Evolutionary conservation across 2,888 invertebrate species (phyloP).

Genomic region (Aleiodes leptofemur): DNA sequence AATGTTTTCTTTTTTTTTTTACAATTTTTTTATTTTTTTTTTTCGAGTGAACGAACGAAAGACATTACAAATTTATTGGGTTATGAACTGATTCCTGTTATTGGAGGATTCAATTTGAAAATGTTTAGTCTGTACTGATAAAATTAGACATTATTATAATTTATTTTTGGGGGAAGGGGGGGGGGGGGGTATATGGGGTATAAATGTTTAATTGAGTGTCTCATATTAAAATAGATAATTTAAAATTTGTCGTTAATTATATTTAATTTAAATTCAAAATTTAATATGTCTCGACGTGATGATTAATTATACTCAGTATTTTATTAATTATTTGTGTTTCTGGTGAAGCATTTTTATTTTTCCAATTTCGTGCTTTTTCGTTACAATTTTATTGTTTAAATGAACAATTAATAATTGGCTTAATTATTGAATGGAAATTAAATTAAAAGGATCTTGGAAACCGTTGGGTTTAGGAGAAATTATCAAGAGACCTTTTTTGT

Average conservation of each 20-base stretch:
- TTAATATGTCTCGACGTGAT: too few species aligned
- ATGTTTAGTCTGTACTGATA: conserved; percentile 1
- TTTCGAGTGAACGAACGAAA: not conserved
- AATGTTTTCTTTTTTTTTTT: not conserved
- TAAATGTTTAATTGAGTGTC: not conserved
- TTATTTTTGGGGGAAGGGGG: not conserved
- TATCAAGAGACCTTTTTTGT: too few species aligned
- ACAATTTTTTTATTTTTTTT: not conserved
- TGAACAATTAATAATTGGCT: too few species aligned
- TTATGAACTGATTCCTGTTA: not conserved
- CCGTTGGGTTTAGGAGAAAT: too few species aligned
- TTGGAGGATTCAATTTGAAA: not conserved
- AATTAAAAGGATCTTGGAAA: too few species aligned
- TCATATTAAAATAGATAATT: conserved; percentile 8
- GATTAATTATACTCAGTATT: too few species aligned
- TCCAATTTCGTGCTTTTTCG: too few species aligned
- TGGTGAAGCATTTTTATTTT: too few species aligned
- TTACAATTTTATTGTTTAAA: too few species aligned
- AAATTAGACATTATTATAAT: not conserved
- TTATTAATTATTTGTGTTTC: too few species aligned
- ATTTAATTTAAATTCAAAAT: not conserved
- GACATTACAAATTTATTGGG: not conserved
- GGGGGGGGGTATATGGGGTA: too few species aligned
- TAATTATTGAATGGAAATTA: too few species aligned
- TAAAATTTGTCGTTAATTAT: conserved; percentile 3